A percentile compares a stretch with the other conserved stretches of the same genome.
phyloP scores from a whole-genome alignment of 2,888 invertebrate species.

The Ceraclea dissimilis region DNA sequence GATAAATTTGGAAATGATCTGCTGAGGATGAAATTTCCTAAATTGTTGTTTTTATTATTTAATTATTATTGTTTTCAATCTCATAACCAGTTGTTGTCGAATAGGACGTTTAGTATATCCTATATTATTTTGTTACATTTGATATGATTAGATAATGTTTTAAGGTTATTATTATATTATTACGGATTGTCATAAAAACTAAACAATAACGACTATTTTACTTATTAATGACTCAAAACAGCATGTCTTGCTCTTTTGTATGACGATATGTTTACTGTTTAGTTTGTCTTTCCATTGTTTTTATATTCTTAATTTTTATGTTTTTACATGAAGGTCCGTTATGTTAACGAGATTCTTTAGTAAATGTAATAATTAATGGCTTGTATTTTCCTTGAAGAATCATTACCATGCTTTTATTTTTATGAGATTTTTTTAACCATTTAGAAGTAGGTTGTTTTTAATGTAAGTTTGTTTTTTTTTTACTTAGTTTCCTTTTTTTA shows the following conservation, averaged over 20 bases:
- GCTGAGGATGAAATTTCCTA: conserved; percentile 22
- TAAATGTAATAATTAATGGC: too few species aligned
- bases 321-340: background rate
- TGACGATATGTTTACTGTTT: background rate
- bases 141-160: conserved; percentile 2
- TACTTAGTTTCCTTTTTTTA: background rate
- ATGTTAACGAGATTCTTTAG: too few species aligned
- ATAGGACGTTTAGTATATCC: conserved; percentile 5
- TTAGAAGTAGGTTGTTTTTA: background rate
- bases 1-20: conserved; percentile 23
- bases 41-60: conserved; percentile 24
- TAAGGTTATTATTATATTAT: background rate
- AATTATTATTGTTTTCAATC: conserved; percentile 20
- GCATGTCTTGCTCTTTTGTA: background rate
- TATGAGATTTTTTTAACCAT: background rate
- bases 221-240: background rate
- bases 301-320: background rate
- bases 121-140: conserved; percentile 1
- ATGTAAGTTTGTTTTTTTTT: background rate
- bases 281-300: background rate
- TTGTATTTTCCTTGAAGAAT: background rate
- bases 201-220: background rate
- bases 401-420: background rate
- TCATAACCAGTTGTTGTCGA: conserved; percentile 20
- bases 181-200: background rate